Evolutionary conservation across 2,888 invertebrate genomes (phyloP).

Genomic region (Chrysodeixis includens): DNA sequence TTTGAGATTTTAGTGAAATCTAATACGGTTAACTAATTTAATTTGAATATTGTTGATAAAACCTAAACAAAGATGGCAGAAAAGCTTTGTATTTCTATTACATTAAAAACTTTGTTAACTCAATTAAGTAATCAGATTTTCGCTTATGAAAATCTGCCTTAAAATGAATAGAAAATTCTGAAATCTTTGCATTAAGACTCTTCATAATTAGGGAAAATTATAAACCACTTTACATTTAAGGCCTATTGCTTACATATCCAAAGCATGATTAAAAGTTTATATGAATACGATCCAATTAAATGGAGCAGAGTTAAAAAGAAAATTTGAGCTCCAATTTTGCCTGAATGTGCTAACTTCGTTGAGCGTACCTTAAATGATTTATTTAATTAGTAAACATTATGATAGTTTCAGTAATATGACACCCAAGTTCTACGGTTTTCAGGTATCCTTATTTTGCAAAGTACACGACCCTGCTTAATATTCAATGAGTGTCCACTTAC

Average conservation of each 20-base stretch:
- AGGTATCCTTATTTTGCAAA: background rate
- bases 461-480: background rate
- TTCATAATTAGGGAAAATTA: no score
- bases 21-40: background rate
- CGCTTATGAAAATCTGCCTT: background rate
- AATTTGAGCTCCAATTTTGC: no score
- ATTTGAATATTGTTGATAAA: background rate
- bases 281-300: no score
- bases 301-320: no score
- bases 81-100: background rate
- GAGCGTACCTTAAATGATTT: background rate
- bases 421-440: background rate
- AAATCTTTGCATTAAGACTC: no score
- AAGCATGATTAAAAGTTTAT: no score
- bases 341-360: background rate
- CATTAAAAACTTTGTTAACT: background rate
- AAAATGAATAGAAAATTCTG: background rate
- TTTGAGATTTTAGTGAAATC: no score
- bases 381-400: no score
- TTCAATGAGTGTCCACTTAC: conserved; percentile 1
- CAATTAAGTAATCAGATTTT: background rate
- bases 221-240: no score
- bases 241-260: no score
- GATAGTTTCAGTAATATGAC: background rate
- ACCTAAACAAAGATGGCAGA: background rate